These are phyloP conservation scores for Chloroceryle aenea DNA, from an alignment of 2,113 vertebrate species.

Conservation along the genomic window DNA sequence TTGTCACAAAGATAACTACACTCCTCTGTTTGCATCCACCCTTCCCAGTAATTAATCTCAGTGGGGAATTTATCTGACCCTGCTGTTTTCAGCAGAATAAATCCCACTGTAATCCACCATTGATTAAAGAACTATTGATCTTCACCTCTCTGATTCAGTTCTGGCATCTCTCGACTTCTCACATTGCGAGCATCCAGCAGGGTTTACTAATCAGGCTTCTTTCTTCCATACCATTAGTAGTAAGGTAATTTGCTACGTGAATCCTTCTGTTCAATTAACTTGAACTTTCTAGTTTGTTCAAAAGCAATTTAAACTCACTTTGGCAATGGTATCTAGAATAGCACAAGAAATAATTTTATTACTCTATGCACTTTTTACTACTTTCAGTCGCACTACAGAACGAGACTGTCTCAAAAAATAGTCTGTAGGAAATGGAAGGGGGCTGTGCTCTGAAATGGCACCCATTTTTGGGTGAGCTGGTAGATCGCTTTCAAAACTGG, in stretches of 20 bases:
- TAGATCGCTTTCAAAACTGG: not conserved
- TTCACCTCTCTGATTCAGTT: conserved; percentile 53
- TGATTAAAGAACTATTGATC: conserved; percentile 72
- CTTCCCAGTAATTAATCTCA: conserved; percentile 42
- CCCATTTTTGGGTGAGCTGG: not conserved
- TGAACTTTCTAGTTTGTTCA: not conserved
- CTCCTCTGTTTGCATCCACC: conserved; percentile 1
- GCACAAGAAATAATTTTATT: conserved; percentile 20
- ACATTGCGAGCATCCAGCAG: conserved; percentile 12
- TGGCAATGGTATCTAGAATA: conserved; percentile 10
- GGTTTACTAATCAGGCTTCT: conserved; percentile 51
- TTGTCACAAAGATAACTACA: conserved; percentile 41
- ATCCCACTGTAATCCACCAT: conserved; percentile 44
- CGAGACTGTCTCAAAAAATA: not conserved
- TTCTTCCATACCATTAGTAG: conserved; percentile 41
- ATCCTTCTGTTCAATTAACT: conserved; percentile 61
- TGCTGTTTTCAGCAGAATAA: conserved; percentile 44
- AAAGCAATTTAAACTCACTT: conserved; percentile 41
- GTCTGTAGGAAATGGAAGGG: not conserved
- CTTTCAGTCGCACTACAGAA: not conserved
- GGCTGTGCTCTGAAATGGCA: not conserved
- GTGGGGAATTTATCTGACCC: conserved; percentile 37
- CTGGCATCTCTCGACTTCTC: not conserved
- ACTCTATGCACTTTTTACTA: not conserved
- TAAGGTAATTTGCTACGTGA: conserved; percentile 43